Percentiles rank a stretch among this genome's conserved stretches.
Conservation (phyloP, 2,797 vertebrate genomes). For the Luscinia megarhynchos region DNA sequence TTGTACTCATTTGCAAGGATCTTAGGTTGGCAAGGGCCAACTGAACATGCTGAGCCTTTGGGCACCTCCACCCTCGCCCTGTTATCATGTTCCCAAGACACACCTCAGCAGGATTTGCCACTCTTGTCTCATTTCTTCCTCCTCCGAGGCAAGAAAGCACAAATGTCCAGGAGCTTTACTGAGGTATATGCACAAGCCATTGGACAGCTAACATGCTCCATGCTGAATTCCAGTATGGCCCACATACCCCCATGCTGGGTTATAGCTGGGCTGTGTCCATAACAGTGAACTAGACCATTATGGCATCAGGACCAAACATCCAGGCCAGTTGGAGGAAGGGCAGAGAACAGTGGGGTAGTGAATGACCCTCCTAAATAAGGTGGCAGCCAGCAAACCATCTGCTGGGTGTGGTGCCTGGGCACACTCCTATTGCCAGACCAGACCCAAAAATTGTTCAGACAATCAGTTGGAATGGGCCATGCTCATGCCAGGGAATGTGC, state of each 20-base stretch:
- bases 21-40: neutral
- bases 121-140: neutral
- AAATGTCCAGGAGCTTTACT: neutral
- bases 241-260: rapidly evolving
- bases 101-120: neutral
- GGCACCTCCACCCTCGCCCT: rapidly evolving
- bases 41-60: neutral
- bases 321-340: neutral
- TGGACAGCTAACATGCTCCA: neutral
- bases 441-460: neutral
- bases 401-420: neutral
- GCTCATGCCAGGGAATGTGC: neutral
- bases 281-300: neutral
- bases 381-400: neutral
- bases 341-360: neutral
- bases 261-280: neutral
- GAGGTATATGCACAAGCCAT: rapidly evolving
- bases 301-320: neutral
- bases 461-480: neutral
- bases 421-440: neutral
- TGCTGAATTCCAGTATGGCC: neutral
- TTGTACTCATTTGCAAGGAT: neutral
- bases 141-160: neutral
- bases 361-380: neutral
- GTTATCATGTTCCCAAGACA: rapidly evolving